Evolutionary conservation across 2,888 invertebrate species (phyloP), one percentile per base, ranked within the genome.

Genomic region (Globia sparganii): DNA sequence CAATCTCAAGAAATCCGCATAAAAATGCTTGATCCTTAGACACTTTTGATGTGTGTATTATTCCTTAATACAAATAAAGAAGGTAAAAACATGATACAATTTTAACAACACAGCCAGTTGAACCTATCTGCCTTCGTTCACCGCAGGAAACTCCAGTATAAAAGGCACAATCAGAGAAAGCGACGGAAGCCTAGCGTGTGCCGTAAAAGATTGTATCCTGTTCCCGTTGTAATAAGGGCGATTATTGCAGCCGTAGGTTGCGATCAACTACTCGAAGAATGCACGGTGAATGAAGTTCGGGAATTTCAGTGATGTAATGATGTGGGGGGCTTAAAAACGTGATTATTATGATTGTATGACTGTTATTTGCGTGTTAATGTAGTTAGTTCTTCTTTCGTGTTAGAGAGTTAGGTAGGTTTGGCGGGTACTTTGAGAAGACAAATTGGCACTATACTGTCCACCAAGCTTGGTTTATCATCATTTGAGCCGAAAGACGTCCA

Each of bases 101-200:
- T 46, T 53, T 18, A 43, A 62, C 46, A 34, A 58, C 70, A 34
- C 43, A 77, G 66, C 21, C 62, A 34, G 65, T 28, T 58, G 43
- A 28, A 64, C 59, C 21, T 56, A 68, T 68, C 73, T 73, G 34
- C 18, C 77, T 9, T 37, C 75, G 49, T 31, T 81, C 69, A 68
- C 72, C 72, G 53, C 77, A 75, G 72, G 77, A 72, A 79, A 49
- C 56, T 79, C 34, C 40, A 53, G 73, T 21, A 43, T 72, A 73
- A 86, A 77, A 84, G 59, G 62, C 34, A 62, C 75, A 84, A 84
- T 84, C 84, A 80, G 61, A 58, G 53, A 28, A 46, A 71, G 37
- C 31, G 28, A 43, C 18, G 58, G 59, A 75, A 79, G 46, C 58
- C 11, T 21, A 13, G 43, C 43, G 34, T 72, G 37, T 64, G 18